phyloP scores from a whole-genome alignment of 1,140 invertebrate genomes.

The Arion vulgaris region DNA sequence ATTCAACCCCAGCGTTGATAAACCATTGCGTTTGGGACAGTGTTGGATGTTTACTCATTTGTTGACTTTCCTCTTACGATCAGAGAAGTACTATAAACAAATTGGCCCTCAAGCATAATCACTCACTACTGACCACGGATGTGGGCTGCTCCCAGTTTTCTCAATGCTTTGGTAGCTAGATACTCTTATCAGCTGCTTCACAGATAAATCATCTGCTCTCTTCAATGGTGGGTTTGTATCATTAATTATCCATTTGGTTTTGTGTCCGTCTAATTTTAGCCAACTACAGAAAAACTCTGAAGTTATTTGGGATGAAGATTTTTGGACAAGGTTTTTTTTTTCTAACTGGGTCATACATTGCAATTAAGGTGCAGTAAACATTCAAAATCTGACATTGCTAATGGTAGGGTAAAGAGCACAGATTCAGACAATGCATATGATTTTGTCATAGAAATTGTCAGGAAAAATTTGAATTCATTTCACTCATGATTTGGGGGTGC shows the following conservation, averaged over 20 bases:
- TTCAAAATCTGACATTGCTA: too few species aligned
- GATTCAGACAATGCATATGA: too few species aligned
- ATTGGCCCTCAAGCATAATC: conserved; percentile 42
- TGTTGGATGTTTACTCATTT: conserved; percentile 38
- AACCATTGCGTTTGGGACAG: conserved; percentile 2
- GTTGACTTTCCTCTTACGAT: conserved; percentile 42
- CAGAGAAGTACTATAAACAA: conserved; percentile 42
- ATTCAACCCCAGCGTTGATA: conserved; percentile 1
- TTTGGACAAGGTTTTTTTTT: too few species aligned
- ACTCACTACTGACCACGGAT: conserved; percentile 29
- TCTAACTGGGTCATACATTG: too few species aligned
- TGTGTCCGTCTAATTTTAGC: conserved; percentile 33
- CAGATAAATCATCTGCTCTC: conserved; percentile 21
- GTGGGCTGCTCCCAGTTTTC: conserved; percentile 31
- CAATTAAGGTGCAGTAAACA: too few species aligned
- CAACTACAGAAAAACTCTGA: background rate
- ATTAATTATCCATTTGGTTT: conserved; percentile 31
- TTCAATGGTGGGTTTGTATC: conserved; percentile 43
- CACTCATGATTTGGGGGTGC: too few species aligned
- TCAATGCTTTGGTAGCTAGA: conserved; percentile 43
- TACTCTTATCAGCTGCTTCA: conserved; percentile 32
- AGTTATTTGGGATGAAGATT: background rate
- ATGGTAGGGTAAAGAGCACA: too few species aligned
- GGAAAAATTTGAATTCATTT: too few species aligned
- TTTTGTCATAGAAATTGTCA: too few species aligned